These are phyloP conservation scores for Furcula furcula DNA, from an alignment of 2,888 invertebrate species.

Conservation along the genomic window DNA sequence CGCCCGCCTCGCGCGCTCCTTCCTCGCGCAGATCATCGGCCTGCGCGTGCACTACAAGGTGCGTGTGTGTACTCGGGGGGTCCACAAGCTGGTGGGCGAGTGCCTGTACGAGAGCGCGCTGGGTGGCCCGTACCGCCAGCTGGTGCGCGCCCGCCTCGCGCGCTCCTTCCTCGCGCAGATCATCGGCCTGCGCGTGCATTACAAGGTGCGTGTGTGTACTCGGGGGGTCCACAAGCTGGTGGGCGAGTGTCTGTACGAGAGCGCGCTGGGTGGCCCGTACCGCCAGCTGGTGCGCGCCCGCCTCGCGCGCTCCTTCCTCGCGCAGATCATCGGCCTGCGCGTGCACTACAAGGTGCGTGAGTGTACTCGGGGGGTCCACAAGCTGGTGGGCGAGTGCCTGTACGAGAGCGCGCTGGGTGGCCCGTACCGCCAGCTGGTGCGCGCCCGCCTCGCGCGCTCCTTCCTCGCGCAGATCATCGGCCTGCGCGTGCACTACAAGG, in stretches of 20 bases:
- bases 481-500: too few relatives aligned
- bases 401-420: too few relatives aligned
- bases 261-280: conserved; percentile 93
- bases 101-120: conserved; percentile 94
- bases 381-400: too few relatives aligned
- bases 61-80: too few relatives aligned
- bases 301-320: conserved; percentile 95
- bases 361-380: too few relatives aligned
- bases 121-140: conserved; percentile 93
- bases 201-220: conserved; percentile 87
- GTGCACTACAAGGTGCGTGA: conserved; percentile 92
- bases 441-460: too few relatives aligned
- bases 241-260: conserved; percentile 96
- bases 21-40: conserved; percentile 96
- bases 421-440: too few relatives aligned
- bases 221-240: conserved; percentile 96
- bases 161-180: conserved; percentile 96
- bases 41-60: conserved; percentile 96
- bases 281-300: conserved; percentile 94
- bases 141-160: conserved; percentile 94
- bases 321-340: conserved; percentile 95
- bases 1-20: conserved; percentile 94
- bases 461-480: too few relatives aligned
- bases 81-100: conserved; percentile 96
- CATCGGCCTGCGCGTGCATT: conserved; percentile 95